Conservation (phyloP, 2,113 vertebrate species). For the Pleuronectes platessa region DNA sequence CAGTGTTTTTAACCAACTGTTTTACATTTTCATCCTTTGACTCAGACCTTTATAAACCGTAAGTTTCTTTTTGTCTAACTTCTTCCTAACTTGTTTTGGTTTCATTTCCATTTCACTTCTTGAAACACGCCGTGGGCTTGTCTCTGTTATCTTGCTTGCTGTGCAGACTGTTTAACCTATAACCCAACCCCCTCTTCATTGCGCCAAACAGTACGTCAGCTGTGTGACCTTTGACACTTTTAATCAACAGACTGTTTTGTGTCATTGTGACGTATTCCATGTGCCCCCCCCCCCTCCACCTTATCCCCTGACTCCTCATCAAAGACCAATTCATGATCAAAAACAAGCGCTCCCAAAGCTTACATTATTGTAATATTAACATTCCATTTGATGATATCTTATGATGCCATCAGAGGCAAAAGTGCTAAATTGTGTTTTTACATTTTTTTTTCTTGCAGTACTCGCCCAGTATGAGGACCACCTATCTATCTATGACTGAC, state of each 20-base stretch:
- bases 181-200: slow-evolving; percentile 9
- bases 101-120: slow-evolving; percentile 14
- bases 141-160: slow-evolving; percentile 11
- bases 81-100: slow-evolving; percentile 21
- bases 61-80: slow-evolving; percentile 57
- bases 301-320: background rate
- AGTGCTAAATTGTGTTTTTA: slow-evolving; percentile 35
- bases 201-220: slow-evolving; percentile 26
- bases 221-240: slow-evolving; percentile 44
- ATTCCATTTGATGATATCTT: background rate
- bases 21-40: slow-evolving; percentile 50
- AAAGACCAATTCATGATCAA: slow-evolving; percentile 22
- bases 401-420: background rate
- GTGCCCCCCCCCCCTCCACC: background rate
- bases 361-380: slow-evolving; percentile 6
- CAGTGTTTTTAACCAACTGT: slow-evolving; percentile 59
- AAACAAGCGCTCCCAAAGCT: background rate
- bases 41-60: slow-evolving; percentile 75
- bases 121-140: background rate
- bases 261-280: slow-evolving; percentile 56
- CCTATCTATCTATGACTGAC: slow-evolving; percentile 92
- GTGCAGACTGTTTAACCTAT: slow-evolving; percentile 23
- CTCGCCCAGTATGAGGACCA: slow-evolving; percentile 94
- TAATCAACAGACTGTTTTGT: slow-evolving; percentile 40
- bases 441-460: slow-evolving; percentile 83